phyloP scores from a whole-genome alignment of 2,888 invertebrate genomes.

The Villa cingulata region DNA sequence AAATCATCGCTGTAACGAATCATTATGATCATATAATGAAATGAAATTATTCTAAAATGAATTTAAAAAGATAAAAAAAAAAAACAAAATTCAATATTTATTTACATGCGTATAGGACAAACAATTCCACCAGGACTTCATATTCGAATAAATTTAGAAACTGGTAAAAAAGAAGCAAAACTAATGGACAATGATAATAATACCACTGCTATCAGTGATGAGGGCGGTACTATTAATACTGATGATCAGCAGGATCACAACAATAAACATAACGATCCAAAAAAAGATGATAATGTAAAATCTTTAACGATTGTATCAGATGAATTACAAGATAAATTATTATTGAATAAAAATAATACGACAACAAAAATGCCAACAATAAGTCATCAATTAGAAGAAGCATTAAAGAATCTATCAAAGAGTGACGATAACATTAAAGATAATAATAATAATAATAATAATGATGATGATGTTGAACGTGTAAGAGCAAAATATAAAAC shows the following conservation, averaged over 20 bases:
- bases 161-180: constrained; percentile 62
- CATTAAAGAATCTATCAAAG: constrained; percentile 32
- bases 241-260: no score
- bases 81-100: no score
- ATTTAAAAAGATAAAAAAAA: no score
- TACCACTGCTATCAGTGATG: constrained; percentile 14
- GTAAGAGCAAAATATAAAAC: constrained; percentile 40
- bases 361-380: constrained; percentile 23
- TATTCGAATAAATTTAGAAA: constrained; percentile 59
- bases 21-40: no score
- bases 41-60: no score
- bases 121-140: constrained; percentile 60
- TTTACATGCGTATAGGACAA: no score
- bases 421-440: not conserved
- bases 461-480: constrained; percentile 26
- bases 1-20: no score
- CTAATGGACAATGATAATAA: constrained; percentile 41
- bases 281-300: no score
- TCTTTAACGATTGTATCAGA: not conserved
- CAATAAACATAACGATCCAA: constrained; percentile 9
- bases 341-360: constrained; percentile 15
- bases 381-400: constrained; percentile 27
- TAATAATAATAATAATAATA: constrained; percentile 15
- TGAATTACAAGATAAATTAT: constrained; percentile 10
- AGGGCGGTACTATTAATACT: constrained; percentile 14